These are phyloP conservation scores for Boloria selene DNA, from an alignment of 2,888 invertebrate species.

Conservation along the genomic window DNA sequence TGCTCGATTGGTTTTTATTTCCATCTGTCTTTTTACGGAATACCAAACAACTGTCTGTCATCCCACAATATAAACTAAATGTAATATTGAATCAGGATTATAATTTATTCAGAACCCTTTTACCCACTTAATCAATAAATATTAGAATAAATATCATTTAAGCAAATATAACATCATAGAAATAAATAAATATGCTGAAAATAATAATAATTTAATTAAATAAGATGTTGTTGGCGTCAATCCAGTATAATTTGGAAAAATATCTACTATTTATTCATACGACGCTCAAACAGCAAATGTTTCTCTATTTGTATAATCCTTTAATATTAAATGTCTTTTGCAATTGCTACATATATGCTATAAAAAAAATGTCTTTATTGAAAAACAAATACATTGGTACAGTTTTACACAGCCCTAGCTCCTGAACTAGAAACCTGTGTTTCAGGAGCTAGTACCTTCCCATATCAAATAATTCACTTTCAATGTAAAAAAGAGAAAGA, in stretches of 20 bases:
- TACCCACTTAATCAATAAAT: not conserved
- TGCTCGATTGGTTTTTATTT: not conserved
- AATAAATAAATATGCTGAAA: not conserved
- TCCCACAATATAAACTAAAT: not conserved
- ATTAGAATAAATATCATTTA: not conserved
- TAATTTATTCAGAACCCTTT: not conserved
- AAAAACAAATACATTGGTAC: too few species aligned
- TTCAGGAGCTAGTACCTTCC: too few species aligned
- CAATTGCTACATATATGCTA: too few species aligned
- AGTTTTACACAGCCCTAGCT: too few species aligned
- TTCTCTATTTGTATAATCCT: not conserved
- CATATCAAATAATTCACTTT: too few species aligned
- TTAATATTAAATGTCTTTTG: too few species aligned
- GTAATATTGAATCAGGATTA: not conserved
- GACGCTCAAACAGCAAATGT: not conserved
- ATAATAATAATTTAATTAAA: conserved; percentile 1
- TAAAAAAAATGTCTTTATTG: too few species aligned
- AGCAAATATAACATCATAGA: conserved; percentile 11
- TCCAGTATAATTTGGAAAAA: conserved; percentile 5
- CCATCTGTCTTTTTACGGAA: too few species aligned
- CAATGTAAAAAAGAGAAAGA: too few species aligned
- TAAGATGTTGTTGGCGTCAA: conserved; percentile 10
- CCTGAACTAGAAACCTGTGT: too few species aligned
- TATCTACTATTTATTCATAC: not conserved
- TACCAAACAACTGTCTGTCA: too few species aligned